Conservation (phyloP, 2,888 invertebrate species). For the Xylocampa areola region DNA sequence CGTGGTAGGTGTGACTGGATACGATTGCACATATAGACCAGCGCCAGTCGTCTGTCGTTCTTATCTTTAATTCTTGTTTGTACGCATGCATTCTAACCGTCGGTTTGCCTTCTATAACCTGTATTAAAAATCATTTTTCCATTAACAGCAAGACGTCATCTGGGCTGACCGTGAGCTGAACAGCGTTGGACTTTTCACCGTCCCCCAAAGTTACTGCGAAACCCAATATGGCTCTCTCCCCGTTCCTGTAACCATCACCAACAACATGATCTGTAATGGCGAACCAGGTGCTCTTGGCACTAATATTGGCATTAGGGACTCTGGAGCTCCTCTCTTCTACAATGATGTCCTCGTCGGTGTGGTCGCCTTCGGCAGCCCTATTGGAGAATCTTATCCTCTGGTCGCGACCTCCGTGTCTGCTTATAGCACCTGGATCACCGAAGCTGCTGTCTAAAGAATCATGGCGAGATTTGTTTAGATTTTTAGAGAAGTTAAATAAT, state of each 20-base stretch:
- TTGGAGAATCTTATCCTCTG: conserved; percentile 10
- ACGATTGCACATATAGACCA: too few relatives aligned
- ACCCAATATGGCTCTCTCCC: conserved; percentile 61
- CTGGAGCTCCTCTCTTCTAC: conserved; percentile 80
- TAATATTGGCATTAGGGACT: conserved; percentile 69
- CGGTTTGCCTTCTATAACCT: too few relatives aligned
- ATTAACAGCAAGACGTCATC: conserved; percentile 60
- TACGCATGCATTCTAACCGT: too few relatives aligned
- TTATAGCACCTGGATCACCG: conserved; percentile 38
- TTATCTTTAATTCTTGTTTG: too few relatives aligned
- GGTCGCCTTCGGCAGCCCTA: conserved; percentile 29
- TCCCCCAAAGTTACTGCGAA: conserved; percentile 69
- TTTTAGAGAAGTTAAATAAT: too few relatives aligned
- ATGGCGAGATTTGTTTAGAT: background rate
- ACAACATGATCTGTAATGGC: conserved; percentile 72
- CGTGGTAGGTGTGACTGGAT: too few relatives aligned
- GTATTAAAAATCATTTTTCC: conserved; percentile 4
- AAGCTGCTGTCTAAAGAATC: conserved; percentile 5
- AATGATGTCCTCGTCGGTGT: conserved; percentile 71
- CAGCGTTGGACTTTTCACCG: conserved; percentile 69
- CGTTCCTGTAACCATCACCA: conserved; percentile 51
- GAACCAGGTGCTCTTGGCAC: conserved; percentile 55
- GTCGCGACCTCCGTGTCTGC: conserved; percentile 30
- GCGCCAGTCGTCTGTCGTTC: too few relatives aligned
- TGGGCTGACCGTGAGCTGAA: conserved; percentile 58